Percentiles rank a stretch among this genome's conserved stretches.
Evolutionary conservation across 1,140 invertebrate genomes (phyloP).

Genomic region (Oryctes rhinoceros): DNA sequence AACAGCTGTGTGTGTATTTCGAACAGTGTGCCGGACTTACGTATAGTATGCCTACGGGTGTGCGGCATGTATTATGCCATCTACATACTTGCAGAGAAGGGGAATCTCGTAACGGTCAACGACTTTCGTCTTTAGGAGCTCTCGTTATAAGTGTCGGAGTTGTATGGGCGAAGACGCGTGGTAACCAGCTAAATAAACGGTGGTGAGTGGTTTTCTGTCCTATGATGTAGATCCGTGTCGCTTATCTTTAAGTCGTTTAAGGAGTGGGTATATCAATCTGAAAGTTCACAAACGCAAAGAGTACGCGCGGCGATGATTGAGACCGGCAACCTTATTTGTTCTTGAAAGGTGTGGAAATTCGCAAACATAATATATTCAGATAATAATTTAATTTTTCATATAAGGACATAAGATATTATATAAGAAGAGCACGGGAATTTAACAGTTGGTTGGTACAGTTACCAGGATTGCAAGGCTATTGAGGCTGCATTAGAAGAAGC

Average conservation of each 20-base stretch:
- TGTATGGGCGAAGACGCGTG: slow-evolving; percentile 2
- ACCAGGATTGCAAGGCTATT: too few relatives aligned
- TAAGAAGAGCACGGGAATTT: too few relatives aligned
- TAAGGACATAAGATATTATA: too few relatives aligned
- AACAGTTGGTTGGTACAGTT: too few relatives aligned
- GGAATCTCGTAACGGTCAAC: slow-evolving; percentile 33
- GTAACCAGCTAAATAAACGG: neutral
- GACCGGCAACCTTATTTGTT: too few relatives aligned
- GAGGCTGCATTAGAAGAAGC: too few relatives aligned
- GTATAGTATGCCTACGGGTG: slow-evolving; percentile 28
- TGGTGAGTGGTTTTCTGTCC: neutral
- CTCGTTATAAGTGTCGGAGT: slow-evolving; percentile 1
- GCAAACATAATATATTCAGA: too few relatives aligned
- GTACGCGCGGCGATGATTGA: too few relatives aligned
- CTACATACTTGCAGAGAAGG: slow-evolving; percentile 19
- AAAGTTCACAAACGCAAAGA: too few relatives aligned
- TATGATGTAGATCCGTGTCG: neutral
- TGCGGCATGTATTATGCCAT: slow-evolving; percentile 29
- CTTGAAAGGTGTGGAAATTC: too few relatives aligned
- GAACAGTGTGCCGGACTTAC: slow-evolving; percentile 12
- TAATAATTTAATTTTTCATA: too few relatives aligned
- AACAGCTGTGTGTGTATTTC: slow-evolving; percentile 32
- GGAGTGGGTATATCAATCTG: neutral
- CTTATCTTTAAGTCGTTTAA: slow-evolving; percentile 1
- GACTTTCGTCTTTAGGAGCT: slow-evolving; percentile 12